These are phyloP conservation scores for Acinonyx jubatus DNA, from an alignment of 2,113 vertebrate genomes.

Conservation along the genomic window DNA sequence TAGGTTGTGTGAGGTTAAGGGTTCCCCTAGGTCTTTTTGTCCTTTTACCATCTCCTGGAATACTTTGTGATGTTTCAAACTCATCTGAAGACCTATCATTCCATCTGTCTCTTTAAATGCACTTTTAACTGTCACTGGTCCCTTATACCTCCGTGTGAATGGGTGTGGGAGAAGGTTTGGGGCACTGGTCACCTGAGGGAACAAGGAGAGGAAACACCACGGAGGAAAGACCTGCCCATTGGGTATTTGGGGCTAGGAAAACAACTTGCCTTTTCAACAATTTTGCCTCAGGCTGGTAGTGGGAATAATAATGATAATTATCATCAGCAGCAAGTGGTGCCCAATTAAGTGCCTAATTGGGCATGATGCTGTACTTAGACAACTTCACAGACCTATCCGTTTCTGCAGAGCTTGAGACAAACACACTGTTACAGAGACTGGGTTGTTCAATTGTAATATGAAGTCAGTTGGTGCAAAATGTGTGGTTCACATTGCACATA, in stretches of 20 bases:
- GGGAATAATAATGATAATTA: slow-evolving; percentile 56
- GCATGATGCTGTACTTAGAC: slow-evolving; percentile 37
- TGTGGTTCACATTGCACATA: not conserved
- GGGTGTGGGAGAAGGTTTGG: not conserved
- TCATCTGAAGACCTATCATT: not conserved
- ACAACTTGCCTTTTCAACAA: slow-evolving; percentile 44
- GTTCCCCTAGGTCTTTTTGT: not conserved
- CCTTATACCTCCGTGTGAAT: not conserved
- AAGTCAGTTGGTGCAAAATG: not conserved
- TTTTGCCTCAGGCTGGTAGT: slow-evolving; percentile 56
- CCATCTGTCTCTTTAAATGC: not conserved
- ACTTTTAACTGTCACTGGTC: not conserved
- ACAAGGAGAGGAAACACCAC: not conserved
- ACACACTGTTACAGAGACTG: not conserved
- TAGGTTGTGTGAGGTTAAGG: not conserved
- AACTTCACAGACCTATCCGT: slow-evolving; percentile 21
- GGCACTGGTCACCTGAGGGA: not conserved
- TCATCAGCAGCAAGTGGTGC: slow-evolving; percentile 25
- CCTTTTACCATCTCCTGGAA: not conserved
- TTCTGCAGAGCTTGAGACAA: slow-evolving; percentile 19
- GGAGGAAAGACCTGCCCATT: not conserved
- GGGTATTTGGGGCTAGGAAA: slow-evolving; percentile 1
- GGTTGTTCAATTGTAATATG: not conserved
- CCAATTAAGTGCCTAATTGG: slow-evolving; percentile 61
- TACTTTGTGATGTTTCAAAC: not conserved